Base-by-base conservation (phyloP, 1,140 invertebrate genomes). In the Zaprionus vittiger region DNA sequence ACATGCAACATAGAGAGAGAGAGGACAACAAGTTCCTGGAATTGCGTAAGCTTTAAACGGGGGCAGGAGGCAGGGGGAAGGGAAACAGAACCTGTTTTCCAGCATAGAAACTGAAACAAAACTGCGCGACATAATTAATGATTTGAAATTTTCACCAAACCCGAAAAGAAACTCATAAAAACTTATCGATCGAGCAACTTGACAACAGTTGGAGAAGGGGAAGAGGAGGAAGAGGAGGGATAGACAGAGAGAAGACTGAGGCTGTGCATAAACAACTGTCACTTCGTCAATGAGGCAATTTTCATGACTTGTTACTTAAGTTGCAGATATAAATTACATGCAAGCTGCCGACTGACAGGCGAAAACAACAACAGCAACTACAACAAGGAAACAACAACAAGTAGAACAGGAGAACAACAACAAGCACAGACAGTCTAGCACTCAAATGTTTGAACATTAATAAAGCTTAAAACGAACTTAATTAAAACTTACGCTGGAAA, bases 71-170 rank as follows among this genome's bases (percentile, higher is more conserved):
- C 12, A 17, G 41, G 7, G 41, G n/a, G 17, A 11, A 67, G 54
- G 61, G 52, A 70, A 75, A 56, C 2, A 31, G 52, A 84, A 84
- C 82, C 82, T 74, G 82, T 84, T 84, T 52, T 17, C 34, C 52
- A 49, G 37, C 55, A 26, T 15, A 15, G 5, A 63, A 55, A 63
- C 24, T 5, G 26, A 49, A 17, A 37, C 7, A 12, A 28, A 44
- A 57, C 20, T n/a, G 34, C n/a, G 20, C 44, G 52, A 76, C 80
- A 80, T 87, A 81, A 89, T 89, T 87, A 89, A 87, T 87, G 84
- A 87, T 81, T 89, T 71, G 54, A 75, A 84, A 81, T 84, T 83
- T 83, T 84, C 78, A 83, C 72, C 72, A 74, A 79, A 61, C 15
- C 68, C 59, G 54, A 77, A 38, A 38, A 38, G 37, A 78, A 80